phyloP scores from a whole-genome alignment of 2,797 vertebrate genomes.

The Pitangus sulphuratus region DNA sequence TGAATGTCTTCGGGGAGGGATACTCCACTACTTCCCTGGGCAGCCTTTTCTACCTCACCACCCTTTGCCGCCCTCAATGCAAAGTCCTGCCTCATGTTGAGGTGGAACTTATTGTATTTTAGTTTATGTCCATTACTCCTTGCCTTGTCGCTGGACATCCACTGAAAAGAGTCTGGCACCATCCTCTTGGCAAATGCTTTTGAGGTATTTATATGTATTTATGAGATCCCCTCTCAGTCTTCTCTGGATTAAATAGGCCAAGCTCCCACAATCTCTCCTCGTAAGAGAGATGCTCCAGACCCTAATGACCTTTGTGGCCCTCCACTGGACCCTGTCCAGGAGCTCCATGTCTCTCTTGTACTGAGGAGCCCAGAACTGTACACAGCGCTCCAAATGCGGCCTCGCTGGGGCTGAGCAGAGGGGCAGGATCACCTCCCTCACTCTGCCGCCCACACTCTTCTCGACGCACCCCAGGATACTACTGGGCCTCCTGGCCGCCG shows the following conservation, averaged over 20 bases:
- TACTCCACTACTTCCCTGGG: too few relatives aligned
- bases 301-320: neutral
- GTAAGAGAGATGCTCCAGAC: neutral
- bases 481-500: accelerated
- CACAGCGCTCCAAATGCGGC: neutral
- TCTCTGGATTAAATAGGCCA: neutral
- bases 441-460: neutral
- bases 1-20: neutral
- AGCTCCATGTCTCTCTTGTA: accelerated
- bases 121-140: neutral
- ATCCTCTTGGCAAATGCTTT: accelerated
- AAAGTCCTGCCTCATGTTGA: neutral
- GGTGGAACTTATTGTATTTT: neutral
- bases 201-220: neutral
- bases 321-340: too few relatives aligned
- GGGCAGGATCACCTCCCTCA: neutral
- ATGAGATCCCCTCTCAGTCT: neutral
- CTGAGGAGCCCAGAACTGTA: neutral
- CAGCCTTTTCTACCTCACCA: neutral
- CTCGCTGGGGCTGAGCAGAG: neutral
- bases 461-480: accelerated
- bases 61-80: neutral
- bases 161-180: neutral
- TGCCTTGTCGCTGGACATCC: accelerated
- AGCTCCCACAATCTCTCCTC: neutral